phyloP scores from a whole-genome alignment of 2,888 invertebrate species.

The Linnaemya tessellans region DNA sequence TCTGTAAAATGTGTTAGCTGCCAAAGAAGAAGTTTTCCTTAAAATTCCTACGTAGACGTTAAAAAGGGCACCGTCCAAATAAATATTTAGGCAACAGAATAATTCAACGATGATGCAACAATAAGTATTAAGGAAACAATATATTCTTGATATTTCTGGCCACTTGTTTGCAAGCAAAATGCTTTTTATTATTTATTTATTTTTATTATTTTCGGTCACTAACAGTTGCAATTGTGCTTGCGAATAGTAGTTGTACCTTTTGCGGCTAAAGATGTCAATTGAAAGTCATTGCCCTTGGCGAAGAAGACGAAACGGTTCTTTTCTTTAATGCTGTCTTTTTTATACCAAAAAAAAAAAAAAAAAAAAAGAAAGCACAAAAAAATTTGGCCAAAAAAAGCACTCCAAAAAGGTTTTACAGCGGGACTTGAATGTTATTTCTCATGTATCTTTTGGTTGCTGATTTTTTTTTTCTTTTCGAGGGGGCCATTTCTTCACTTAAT shows the following conservation, averaged over 20 bases:
- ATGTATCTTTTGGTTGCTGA: conserved; percentile 17
- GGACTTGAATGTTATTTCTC: conserved; percentile 41
- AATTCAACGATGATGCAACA: conserved; percentile 39
- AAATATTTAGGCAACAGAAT: conserved; percentile 25
- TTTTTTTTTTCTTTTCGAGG: not conserved
- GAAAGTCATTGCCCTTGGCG: conserved; percentile 62
- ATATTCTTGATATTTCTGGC: conserved; percentile 29
- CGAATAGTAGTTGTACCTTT: conserved; percentile 2
- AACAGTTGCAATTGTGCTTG: not conserved
- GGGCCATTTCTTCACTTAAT: conserved; percentile 27
- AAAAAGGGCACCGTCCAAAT: not conserved
- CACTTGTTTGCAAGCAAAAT: conserved; percentile 40
- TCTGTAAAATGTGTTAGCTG: not conserved
- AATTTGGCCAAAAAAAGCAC: conserved; percentile 25
- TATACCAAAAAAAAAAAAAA: not conserved
- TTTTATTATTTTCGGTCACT: conserved; percentile 12
- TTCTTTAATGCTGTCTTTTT: conserved; percentile 20
- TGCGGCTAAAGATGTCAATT: conserved; percentile 59
- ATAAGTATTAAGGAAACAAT: conserved; percentile 24
- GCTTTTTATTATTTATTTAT: not conserved
- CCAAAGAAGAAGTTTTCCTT: not conserved
- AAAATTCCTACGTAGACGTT: not conserved
- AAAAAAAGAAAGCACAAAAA: no score
- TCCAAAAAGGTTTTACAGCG: conserved; percentile 35
- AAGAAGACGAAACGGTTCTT: conserved; percentile 64